Conservation (phyloP, 2,888 invertebrate genomes). For the Drosophila differens region DNA sequence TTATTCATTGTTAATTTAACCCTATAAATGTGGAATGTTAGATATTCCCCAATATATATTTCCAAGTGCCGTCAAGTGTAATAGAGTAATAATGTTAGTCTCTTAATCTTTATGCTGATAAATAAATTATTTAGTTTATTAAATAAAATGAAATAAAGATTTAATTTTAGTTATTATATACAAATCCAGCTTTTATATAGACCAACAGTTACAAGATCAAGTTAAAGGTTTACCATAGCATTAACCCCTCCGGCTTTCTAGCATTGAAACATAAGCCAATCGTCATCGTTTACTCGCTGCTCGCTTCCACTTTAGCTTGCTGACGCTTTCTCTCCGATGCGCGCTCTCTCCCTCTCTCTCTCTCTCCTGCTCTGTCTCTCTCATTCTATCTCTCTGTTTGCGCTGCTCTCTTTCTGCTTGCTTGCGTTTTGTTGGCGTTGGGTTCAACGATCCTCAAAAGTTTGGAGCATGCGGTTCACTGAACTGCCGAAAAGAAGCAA, state of each 20-base stretch:
- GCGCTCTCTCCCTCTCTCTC: not conserved
- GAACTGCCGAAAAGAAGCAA: constrained; percentile 68
- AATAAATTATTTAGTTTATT: not conserved
- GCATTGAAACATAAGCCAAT: constrained; percentile 25
- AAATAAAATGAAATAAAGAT: not conserved
- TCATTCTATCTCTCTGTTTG: not conserved
- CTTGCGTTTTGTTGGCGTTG: constrained; percentile 1
- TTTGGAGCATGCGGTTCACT: constrained; percentile 48
- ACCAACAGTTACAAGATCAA: not conserved
- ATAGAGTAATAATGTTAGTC: not conserved
- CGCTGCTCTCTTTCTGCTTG: not conserved
- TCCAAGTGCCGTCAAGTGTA: not conserved
- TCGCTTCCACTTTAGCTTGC: not conserved
- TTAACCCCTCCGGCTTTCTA: constrained; percentile 25
- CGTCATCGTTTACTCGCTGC: constrained; percentile 9
- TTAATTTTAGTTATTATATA: not conserved
- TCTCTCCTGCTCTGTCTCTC: not conserved
- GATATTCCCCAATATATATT: not conserved
- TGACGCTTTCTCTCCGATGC: not conserved
- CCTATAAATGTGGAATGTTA: constrained; percentile 4
- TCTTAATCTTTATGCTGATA: not conserved
- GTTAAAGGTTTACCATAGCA: not conserved
- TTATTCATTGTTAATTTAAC: constrained; percentile 42
- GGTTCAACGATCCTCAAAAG: constrained; percentile 72
- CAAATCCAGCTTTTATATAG: not conserved